Base-by-base conservation (phyloP, 2,888 invertebrate genomes). In the Cabera pusaria region DNA sequence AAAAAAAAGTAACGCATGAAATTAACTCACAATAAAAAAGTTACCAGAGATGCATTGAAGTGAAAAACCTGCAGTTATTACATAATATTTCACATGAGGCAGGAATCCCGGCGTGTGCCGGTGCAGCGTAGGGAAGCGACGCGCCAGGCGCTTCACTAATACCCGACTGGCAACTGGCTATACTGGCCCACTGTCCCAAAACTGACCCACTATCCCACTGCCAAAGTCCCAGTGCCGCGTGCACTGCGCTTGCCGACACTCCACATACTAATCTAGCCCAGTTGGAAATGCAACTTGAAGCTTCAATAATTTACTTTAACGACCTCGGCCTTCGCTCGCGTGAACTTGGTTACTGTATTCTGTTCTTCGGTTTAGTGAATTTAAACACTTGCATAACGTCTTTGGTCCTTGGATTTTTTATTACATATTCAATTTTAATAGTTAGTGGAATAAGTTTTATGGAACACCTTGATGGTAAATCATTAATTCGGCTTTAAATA, bases 281-380 rank as follows among this genome's bases (percentile, higher is more conserved):
- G 37, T 57, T 36, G 52, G 25, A 25, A 49, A 43, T 52, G 56
- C 52, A 52, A 52, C 52, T 57, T 49, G 56, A 52, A 54, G 57
- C 27, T 46, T 34, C 31, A 49, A 44, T 42, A 47, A 49, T 14
- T 25, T 28, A 26, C 19, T 35, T 34, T 26, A 25, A 22, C 6
- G 25, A 12, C 17, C 16, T 23, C 19, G 16, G 9, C 22, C 19
- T 25, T 37, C 20, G 19, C 19, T 19, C 4, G 14, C 14, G 14
- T 14, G 14, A 14, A 14, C 14, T 14, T 14, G 14, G 14, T n/a
- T 14, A 14, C 14, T 14, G n/a, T n/a, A n/a, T n/a, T n/a, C n/a
- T n/a, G n/a, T n/a, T n/a, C n/a, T n/a, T n/a, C n/a, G n/a, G n/a
- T n/a, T n/a, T n/a, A n/a, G n/a, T n/a, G n/a, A n/a, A n/a, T n/a